Conservation (phyloP, 2,888 invertebrate genomes). For the Antitype chi region DNA sequence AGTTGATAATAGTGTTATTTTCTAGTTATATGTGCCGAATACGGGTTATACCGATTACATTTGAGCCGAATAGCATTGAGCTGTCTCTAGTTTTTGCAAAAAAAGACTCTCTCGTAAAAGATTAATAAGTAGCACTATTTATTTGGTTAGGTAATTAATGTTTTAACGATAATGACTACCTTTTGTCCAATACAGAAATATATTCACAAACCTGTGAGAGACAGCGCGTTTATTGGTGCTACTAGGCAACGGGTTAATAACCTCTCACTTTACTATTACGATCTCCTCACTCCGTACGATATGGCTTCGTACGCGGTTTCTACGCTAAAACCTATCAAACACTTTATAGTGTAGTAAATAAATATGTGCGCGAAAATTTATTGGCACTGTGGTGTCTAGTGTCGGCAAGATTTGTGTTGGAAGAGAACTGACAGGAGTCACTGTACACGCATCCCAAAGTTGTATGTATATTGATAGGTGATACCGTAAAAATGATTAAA, state of each 20-base stretch:
- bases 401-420: neutral
- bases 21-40: no score
- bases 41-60: no score
- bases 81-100: no score
- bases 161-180: slow-evolving; percentile 21
- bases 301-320: slow-evolving; percentile 10
- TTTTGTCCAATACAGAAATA: neutral
- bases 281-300: slow-evolving; percentile 14
- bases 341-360: slow-evolving; percentile 35
- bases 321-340: slow-evolving; percentile 16
- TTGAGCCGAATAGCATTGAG: no score
- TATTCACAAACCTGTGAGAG: slow-evolving; percentile 5
- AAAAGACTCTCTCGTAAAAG: neutral
- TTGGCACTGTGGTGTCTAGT: neutral
- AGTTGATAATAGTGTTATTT: no score
- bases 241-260: slow-evolving; percentile 56
- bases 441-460: neutral
- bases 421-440: neutral
- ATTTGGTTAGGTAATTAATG: neutral
- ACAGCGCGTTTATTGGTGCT: slow-evolving; percentile 41
- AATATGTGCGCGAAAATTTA: slow-evolving; percentile 18
- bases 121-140: neutral
- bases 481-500: neutral
- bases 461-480: neutral
- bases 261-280: slow-evolving; percentile 39